Conservation (phyloP, 2,888 invertebrate species). For the Patella ulyssiponensis region DNA sequence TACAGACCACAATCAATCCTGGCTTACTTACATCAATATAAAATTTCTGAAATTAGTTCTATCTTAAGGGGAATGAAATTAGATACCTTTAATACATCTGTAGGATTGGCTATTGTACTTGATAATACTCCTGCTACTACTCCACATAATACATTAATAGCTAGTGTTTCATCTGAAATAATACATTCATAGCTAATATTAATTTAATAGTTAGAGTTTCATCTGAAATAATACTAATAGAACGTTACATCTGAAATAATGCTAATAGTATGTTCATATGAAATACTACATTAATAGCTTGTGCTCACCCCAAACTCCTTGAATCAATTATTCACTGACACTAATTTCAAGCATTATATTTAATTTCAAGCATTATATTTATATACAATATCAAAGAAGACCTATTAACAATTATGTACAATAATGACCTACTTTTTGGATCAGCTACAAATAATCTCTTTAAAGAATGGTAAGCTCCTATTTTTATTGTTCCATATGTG, state of each 20-base stretch:
- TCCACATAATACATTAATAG: conserved; percentile 82
- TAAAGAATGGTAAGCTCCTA: conserved; percentile 93
- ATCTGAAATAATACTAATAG: conserved; percentile 52
- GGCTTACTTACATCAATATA: neutral
- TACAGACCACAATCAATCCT: neutral
- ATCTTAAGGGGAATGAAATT: neutral
- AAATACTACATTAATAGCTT: conserved; percentile 79
- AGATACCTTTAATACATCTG: conserved; percentile 91
- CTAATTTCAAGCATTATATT: neutral
- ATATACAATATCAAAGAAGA: too few species aligned
- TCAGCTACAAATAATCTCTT: conserved; percentile 79
- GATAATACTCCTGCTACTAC: conserved; percentile 89
- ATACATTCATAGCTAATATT: too few species aligned
- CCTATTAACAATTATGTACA: neutral
- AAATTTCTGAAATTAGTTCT: neutral
- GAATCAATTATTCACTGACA: neutral
- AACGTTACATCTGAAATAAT: too few species aligned
- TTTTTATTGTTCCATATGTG: conserved; percentile 96
- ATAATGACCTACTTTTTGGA: conserved; percentile 73
- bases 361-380: neutral
- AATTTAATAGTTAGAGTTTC: conserved; percentile 75
- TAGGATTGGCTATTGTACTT: conserved; percentile 95
- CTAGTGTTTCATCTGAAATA: conserved; percentile 70
- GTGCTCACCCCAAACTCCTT: conserved; percentile 38
- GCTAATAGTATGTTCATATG: too few species aligned